Conservation (phyloP, 2,888 invertebrate genomes). For the Crioceris asparagi region DNA sequence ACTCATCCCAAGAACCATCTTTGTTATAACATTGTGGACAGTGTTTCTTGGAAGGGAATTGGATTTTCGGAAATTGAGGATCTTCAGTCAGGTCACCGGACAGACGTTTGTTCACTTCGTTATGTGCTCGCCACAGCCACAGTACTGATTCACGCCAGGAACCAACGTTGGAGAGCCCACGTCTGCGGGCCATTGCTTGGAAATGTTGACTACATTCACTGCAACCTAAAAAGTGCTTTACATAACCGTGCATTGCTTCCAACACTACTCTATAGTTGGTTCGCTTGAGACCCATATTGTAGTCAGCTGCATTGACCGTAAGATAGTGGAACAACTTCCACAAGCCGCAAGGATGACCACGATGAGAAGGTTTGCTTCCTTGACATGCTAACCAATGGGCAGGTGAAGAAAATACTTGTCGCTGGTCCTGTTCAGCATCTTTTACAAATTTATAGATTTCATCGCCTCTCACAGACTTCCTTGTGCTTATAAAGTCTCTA, state of each 20-base stretch:
- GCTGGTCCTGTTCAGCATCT: slow-evolving; percentile 40
- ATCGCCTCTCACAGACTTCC: slow-evolving; percentile 46
- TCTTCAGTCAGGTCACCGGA: slow-evolving; percentile 83
- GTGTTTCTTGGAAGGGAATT: slow-evolving; percentile 62
- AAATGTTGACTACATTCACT: slow-evolving; percentile 85
- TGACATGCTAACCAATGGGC: slow-evolving; percentile 66
- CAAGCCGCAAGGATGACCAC: slow-evolving; percentile 89
- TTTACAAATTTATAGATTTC: slow-evolving; percentile 47
- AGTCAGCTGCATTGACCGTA: slow-evolving; percentile 61
- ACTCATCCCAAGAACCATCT: slow-evolving; percentile 46
- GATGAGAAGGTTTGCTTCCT: slow-evolving; percentile 60
- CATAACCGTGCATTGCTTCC: slow-evolving; percentile 68
- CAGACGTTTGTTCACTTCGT: slow-evolving; percentile 80
- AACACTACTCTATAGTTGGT: slow-evolving; percentile 59
- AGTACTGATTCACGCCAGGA: slow-evolving; percentile 67
- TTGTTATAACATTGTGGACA: slow-evolving; percentile 49
- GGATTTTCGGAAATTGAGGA: slow-evolving; percentile 76
- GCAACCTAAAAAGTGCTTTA: slow-evolving; percentile 90
- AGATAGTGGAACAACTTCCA: slow-evolving; percentile 94
- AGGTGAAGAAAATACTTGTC: slow-evolving; percentile 46
- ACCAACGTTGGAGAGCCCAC: slow-evolving; percentile 57
- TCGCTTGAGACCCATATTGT: slow-evolving; percentile 28
- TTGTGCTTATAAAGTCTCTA: slow-evolving; percentile 41
- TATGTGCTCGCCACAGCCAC: slow-evolving; percentile 93
- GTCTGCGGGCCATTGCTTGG: slow-evolving; percentile 65